phyloP scores from a whole-genome alignment of 2,113 vertebrate genomes.

The Scolopax mira region DNA sequence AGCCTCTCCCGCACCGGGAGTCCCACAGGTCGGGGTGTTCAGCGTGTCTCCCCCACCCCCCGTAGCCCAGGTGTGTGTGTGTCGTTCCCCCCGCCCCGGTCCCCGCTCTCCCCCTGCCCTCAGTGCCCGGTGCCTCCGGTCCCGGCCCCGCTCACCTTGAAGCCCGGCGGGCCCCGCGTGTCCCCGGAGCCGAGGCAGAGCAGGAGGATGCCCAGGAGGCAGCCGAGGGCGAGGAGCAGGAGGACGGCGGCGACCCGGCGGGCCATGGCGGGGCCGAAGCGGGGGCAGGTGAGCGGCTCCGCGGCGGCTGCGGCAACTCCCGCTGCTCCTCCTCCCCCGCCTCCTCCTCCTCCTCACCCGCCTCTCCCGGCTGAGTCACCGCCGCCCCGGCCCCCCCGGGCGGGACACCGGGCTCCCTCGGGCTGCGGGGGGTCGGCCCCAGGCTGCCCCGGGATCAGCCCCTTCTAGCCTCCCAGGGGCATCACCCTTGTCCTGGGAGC shows the following conservation, averaged over 20 bases:
- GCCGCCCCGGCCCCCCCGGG: neutral
- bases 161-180: constrained; percentile 71
- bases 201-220: constrained; percentile 80
- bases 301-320: neutral
- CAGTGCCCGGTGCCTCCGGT: neutral
- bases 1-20: neutral
- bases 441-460: too few relatives aligned
- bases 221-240: constrained; percentile 74
- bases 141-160: constrained; percentile 78
- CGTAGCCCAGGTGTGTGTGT: neutral
- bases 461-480: too few relatives aligned
- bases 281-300: constrained; percentile 1
- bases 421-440: neutral
- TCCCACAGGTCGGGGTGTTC: neutral
- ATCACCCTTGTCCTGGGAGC: neutral
- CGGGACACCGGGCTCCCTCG: neutral
- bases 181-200: constrained; percentile 80
- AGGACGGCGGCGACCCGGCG: constrained; percentile 36
- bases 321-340: neutral
- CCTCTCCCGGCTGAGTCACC: constrained; percentile 38
- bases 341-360: neutral
- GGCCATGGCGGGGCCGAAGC: neutral
- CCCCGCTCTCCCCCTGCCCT: neutral
- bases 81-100: too few relatives aligned
- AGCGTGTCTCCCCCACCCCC: neutral